These are phyloP conservation scores for Delia radicum DNA, from an alignment of 1,140 invertebrate species.

Conservation along the genomic window DNA sequence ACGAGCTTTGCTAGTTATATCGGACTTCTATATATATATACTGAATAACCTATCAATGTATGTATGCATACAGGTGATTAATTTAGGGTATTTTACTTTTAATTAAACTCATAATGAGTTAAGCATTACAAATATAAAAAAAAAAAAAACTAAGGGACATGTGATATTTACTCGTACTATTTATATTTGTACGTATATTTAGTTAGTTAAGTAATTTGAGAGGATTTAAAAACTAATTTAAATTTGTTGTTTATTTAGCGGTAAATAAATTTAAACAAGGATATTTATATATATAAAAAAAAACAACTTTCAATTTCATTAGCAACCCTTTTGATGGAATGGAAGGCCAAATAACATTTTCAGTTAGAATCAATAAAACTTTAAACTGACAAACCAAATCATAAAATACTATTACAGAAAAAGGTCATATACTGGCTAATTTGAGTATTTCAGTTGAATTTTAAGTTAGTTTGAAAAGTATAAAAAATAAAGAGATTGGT, in stretches of 20 bases:
- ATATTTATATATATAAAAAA: neutral
- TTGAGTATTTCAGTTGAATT: too few species aligned
- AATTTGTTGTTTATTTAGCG: neutral
- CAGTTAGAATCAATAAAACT: neutral
- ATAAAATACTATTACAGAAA: neutral
- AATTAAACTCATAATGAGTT: constrained; percentile 20
- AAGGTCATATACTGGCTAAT: too few species aligned
- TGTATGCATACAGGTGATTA: constrained; percentile 8
- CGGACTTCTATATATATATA: too few species aligned
- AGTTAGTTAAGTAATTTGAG: neutral
- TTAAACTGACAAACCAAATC: neutral
- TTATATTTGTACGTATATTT: too few species aligned
- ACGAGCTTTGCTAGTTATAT: too few species aligned
- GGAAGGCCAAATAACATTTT: neutral
- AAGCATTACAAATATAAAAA: neutral
- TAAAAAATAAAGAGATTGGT: too few species aligned
- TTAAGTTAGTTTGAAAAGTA: too few species aligned
- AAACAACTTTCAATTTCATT: neutral
- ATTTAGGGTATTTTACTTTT: constrained; percentile 21
- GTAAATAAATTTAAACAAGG: neutral
- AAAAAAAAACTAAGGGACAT: neutral
- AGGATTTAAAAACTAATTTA: neutral
- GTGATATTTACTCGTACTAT: neutral
- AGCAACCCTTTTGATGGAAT: neutral
- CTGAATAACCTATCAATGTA: neutral